Percentiles rank a stretch among this genome's conserved stretches.
phyloP scores from a whole-genome alignment of 2,888 invertebrate genomes.

The Drosophila infuscata region DNA sequence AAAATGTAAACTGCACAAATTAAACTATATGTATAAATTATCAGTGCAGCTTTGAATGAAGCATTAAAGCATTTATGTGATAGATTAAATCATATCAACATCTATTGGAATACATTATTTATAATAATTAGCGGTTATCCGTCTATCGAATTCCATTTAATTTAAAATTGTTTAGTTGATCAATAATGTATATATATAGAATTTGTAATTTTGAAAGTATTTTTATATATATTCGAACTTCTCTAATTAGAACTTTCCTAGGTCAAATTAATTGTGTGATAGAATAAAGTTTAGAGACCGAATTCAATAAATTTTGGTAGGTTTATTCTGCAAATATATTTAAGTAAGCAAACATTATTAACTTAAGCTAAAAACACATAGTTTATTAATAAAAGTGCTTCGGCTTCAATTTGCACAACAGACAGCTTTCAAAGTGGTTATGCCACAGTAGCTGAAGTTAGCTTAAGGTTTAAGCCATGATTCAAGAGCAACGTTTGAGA shows the following conservation, averaged over 20 bases:
- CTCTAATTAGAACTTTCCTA: background rate
- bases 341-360: background rate
- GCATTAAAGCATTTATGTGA: background rate
- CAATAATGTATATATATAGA: background rate
- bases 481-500: constrained; percentile 53
- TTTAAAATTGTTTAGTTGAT: background rate
- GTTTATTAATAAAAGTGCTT: constrained; percentile 6
- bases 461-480: constrained; percentile 52
- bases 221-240: background rate
- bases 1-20: background rate
- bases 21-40: background rate
- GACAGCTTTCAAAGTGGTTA: constrained; percentile 13
- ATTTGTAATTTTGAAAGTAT: background rate
- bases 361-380: background rate
- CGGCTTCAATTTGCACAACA: constrained; percentile 18
- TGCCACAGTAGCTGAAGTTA: constrained; percentile 30
- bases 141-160: background rate
- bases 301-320: background rate
- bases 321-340: too few relatives aligned
- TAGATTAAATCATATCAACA: background rate
- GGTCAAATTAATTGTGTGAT: background rate
- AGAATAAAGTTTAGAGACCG: background rate
- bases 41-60: background rate
- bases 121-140: background rate
- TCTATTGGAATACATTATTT: background rate